A percentile compares a stretch with the other conserved stretches of the same genome.
These are phyloP conservation scores for Nyctibius bracteatus DNA, from an alignment of 2,113 vertebrate genomes.

Conservation along the genomic window DNA sequence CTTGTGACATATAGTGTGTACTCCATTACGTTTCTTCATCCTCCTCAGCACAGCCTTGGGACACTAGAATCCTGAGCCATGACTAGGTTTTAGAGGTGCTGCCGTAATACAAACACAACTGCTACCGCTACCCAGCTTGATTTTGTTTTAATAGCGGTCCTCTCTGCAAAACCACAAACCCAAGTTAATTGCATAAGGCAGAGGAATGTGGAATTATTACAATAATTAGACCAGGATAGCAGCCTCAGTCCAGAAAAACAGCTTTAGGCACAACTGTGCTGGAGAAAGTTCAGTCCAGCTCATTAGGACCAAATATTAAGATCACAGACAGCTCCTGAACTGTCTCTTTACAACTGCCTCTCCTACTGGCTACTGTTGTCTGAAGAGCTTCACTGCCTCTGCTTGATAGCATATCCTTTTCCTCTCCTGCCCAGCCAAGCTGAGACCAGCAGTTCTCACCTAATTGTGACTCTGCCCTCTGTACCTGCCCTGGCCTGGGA, in stretches of 20 bases:
- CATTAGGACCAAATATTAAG: not conserved
- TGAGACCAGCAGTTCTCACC: not conserved
- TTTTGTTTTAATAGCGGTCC: not conserved
- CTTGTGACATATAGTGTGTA: not conserved
- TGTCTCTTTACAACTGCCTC: not conserved
- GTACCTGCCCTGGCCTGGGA: not conserved
- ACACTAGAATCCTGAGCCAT: not conserved
- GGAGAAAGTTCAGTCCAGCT: not conserved
- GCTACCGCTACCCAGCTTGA: not conserved
- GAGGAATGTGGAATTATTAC: not conserved
- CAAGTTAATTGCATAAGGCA: not conserved
- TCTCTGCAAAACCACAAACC: constrained; percentile 2
- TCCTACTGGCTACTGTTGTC: not conserved
- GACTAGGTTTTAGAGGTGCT: not conserved
- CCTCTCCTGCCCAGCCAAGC: not conserved
- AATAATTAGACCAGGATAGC: not conserved
- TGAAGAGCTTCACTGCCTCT: not conserved
- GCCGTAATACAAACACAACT: not conserved
- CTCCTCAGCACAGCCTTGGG: not conserved
- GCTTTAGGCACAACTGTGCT: not conserved
- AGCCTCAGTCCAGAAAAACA: not conserved
- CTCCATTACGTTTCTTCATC: not conserved
- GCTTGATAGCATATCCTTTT: not conserved
- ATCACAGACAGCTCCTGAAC: not conserved
- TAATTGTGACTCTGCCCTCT: not conserved